Evolutionary conservation across 2,888 invertebrate genomes (phyloP), one percentile per base, ranked within the genome.

Genomic region (Metellina segmentata): DNA sequence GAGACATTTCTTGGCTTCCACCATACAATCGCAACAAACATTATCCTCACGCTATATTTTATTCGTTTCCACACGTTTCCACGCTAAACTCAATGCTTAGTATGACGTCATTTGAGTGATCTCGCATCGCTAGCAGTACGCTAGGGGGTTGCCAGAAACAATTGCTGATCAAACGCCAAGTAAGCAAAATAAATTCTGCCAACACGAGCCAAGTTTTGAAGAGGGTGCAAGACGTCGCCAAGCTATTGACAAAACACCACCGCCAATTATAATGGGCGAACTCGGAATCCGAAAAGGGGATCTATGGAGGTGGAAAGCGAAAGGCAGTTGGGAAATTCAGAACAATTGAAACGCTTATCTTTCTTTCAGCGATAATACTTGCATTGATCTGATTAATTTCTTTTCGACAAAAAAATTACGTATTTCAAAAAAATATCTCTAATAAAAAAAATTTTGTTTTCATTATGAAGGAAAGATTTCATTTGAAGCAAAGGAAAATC

Each of bases 61-160:
- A 81, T 89, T 85, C 88, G 81, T 75, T 81, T 72, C 86, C 89
- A 74, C 92, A 89, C 91, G 92, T 89, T 89, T 86, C 88, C 85
- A 92, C 89, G 85, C 81, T 89, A 89, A 92, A 82, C 89, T 92
- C 92, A 78, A 85, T 75, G 85, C 88, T 89, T 85, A 72, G 88
- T 89, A 92, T 92, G 92, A 92, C 92, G 92, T 92, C 92, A 92
- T 92, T 85, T 89, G 89, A 92, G 72, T 72, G 89, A 89, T 85
- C 88, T 85, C 88, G 88, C 77, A 61, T 79, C 79, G 49, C 81
- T 72, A 71, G 78, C 52, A 91, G 88, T 87, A 49, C 85, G 88
- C 87, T 16, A 69, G 11, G 74, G 89, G 91, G 91, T 87, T 91
- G 78, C 87, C 79, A 78, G 51, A 85, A 77, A 19, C 51, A 74